Percentiles rank a stretch among this genome's conserved stretches.
Evolutionary conservation across 2,113 vertebrate species (phyloP).

Genomic region (Paracanthobrama guichenoti): DNA sequence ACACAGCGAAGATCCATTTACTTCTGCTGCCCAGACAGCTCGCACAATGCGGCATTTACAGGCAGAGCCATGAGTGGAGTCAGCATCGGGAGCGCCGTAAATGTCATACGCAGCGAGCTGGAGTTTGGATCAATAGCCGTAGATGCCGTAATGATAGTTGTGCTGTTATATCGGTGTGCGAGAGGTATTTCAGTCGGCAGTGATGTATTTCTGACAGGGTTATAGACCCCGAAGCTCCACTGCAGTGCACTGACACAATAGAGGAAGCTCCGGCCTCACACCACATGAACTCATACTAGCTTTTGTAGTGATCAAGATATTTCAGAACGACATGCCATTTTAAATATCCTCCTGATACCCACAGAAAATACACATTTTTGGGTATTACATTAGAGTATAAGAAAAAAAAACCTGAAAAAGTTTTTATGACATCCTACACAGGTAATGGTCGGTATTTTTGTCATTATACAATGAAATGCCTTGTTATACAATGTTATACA

Average conservation of each 20-base stretch:
- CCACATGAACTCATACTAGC: not conserved
- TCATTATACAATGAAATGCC: too few relatives aligned
- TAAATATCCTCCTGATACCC: too few relatives aligned
- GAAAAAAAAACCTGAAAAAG: too few relatives aligned
- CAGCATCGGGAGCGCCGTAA: not conserved
- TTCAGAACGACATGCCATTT: too few relatives aligned
- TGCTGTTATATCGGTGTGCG: not conserved
- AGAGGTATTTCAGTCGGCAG: conserved; percentile 9
- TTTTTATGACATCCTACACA: too few relatives aligned
- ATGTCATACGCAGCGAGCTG: not conserved
- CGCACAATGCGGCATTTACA: conserved; percentile 20
- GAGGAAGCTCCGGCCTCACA: not conserved
- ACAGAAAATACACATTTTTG: too few relatives aligned
- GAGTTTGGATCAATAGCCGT: not conserved
- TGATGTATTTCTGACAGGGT: conserved; percentile 22
- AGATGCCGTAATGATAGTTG: conserved; percentile 12
- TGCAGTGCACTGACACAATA: not conserved
- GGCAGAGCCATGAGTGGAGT: not conserved
- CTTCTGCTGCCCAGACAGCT: not conserved
- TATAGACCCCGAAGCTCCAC: not conserved
- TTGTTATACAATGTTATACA: too few relatives aligned
- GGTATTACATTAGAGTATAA: too few relatives aligned
- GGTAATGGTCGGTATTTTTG: too few relatives aligned
- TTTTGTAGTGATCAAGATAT: too few relatives aligned
- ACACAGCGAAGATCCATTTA: conserved; percentile 28